Conservation (phyloP, 2,888 invertebrate species). For the Spodoptera picta region DNA sequence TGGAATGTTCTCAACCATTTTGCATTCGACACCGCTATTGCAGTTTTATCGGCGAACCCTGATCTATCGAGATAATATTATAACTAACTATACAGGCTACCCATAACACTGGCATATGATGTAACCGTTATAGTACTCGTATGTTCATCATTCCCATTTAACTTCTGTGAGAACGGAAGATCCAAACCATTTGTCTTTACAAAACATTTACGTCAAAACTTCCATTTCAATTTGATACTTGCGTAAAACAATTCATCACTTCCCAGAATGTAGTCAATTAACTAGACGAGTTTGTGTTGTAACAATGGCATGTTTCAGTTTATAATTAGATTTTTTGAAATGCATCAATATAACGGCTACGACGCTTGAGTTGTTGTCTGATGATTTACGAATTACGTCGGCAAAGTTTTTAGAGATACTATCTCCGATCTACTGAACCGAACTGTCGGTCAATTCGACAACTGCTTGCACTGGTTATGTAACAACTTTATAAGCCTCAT, state of each 20-base stretch:
- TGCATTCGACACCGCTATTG: conserved; percentile 10
- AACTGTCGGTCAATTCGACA: conserved; percentile 46
- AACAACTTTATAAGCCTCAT: conserved; percentile 77
- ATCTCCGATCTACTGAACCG: conserved; percentile 62
- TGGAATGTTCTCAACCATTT: conserved; percentile 30
- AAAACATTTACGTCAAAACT: conserved; percentile 56
- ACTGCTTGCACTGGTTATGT: conserved; percentile 72
- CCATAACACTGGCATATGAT: conserved; percentile 17
- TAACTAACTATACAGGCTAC: neutral
- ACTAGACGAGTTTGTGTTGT: conserved; percentile 59
- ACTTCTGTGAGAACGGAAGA: conserved; percentile 29
- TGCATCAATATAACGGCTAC: conserved; percentile 56
- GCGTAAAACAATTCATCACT: conserved; percentile 59
- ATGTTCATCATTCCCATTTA: conserved; percentile 14
- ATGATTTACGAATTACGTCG: conserved; percentile 74
- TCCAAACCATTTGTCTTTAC: conserved; percentile 33
- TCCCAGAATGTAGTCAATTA: conserved; percentile 64
- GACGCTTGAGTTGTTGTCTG: conserved; percentile 41
- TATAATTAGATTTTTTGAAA: conserved; percentile 71
- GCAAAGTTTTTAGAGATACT: conserved; percentile 75
- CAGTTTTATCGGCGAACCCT: conserved; percentile 20
- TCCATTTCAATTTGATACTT: conserved; percentile 39
- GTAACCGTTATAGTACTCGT: conserved; percentile 13
- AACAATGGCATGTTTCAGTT: conserved; percentile 68
- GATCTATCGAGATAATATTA: conserved; percentile 19